Base-by-base conservation (phyloP, 2,888 invertebrate genomes). In the Amblyjoppa fuscipennis region DNA sequence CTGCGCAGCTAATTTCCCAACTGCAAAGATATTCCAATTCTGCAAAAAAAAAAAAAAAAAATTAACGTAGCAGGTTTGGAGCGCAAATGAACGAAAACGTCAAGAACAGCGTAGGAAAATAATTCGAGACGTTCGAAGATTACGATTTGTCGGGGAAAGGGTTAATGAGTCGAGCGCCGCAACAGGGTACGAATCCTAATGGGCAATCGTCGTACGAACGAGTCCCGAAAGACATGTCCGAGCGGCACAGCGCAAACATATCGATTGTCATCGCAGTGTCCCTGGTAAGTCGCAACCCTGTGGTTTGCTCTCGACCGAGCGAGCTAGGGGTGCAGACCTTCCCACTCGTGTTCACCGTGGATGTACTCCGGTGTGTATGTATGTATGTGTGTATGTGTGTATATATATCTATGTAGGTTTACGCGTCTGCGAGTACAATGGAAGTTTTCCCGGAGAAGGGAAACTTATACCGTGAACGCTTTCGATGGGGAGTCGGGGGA, bases 261-360 rank as follows among this genome's bases (percentile, higher is more conserved):
- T 89, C 87, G 89, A 91, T 90, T 90, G 84, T 90, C 83, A 61
- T 77, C 68, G 70, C 25, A 25, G 25, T 56, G 56, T 56, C 25
- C 20, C 56, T 56, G 20, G 56, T 56, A 56, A 56, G 56, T 56
- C 25, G 56, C 56, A 25, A 56, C 20, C 56, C 56, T 56, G 56
- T 13, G 56, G 56, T 56, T 56, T 56, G 56, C 56, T 56, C 56
- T 56, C 56, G 56, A 56, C 56, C 56, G 56, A 20, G 56, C 9
- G 11, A 56, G 20, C 20, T 7, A 56, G 56, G 9, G 51, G 56
- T 25, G 56, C 56, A 56, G 20, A 56, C 56, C 25, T 56, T 20
- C 56, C 20, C 20, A 25, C 56, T 56, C 56, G 56, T 56, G 25
- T 41, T 41, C 56, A 56, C 9, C 56, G n/a, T 9, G 20, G 20